These are phyloP conservation scores for Chymomyza fuscimana DNA, from an alignment of 2,888 invertebrate species.

Conservation along the genomic window DNA sequence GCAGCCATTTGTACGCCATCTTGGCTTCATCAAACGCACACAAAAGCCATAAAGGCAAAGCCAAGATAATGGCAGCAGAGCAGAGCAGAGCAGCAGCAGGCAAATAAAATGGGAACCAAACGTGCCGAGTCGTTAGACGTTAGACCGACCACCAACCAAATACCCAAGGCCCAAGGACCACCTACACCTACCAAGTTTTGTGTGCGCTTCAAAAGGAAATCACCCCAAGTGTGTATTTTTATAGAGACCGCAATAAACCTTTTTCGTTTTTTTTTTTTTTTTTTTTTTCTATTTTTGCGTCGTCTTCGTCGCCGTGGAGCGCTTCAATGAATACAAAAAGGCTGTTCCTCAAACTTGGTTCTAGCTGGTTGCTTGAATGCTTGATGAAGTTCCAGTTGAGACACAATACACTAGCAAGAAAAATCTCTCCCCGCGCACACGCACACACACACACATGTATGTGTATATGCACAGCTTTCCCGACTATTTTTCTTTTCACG, in stretches of 20 bases:
- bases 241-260: slow-evolving; percentile 74
- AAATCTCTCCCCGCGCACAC: neutral
- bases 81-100: slow-evolving; percentile 39
- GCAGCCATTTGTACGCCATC: slow-evolving; percentile 68
- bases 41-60: slow-evolving; percentile 73
- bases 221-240: slow-evolving; percentile 74
- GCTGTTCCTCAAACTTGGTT: slow-evolving; percentile 23
- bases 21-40: slow-evolving; percentile 74
- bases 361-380: slow-evolving; percentile 11
- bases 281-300: slow-evolving; percentile 23
- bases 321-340: slow-evolving; percentile 56
- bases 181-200: slow-evolving; percentile 56
- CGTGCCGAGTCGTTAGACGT: slow-evolving; percentile 61
- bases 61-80: slow-evolving; percentile 62
- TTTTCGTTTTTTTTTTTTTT: slow-evolving; percentile 55
- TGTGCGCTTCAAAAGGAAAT: slow-evolving; percentile 68
- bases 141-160: slow-evolving; percentile 21
- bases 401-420: slow-evolving; percentile 58
- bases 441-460: too few species aligned
- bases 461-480: neutral
- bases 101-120: slow-evolving; percentile 71
- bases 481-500: slow-evolving; percentile 39
- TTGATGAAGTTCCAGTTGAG: slow-evolving; percentile 68
- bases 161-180: slow-evolving; percentile 24
- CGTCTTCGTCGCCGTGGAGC: slow-evolving; percentile 37